Evolutionary conservation across 2,113 vertebrate genomes (phyloP), one percentile per base, ranked within the genome.

Genomic region (Onychostoma macrolepis): DNA sequence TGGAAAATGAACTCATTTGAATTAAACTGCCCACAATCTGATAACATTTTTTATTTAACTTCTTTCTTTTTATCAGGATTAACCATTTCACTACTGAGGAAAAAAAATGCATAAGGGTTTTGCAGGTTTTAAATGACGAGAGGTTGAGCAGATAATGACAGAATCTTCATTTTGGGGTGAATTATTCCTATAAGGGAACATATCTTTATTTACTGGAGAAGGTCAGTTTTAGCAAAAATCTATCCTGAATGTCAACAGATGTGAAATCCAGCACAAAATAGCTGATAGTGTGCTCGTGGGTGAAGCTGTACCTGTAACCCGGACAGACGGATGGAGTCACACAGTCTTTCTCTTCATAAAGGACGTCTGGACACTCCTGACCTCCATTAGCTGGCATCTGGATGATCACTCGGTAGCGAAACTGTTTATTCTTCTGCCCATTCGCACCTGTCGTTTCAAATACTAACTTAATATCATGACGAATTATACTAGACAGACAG

Each of bases 341-440:
- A 1, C 98, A 99, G 30, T 97, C 96, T 88, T 91, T 96, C 89
- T 99, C 97, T 89, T 99, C 98, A 76, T 96, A 96, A 53, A 99
- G 95, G 2, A 95, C 91, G 7, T 98, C 97, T 0, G 96, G 95
- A 91, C 98, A 99, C n/a, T 99, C 98, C 65, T 95, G 96, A 76
- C 98, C 98, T 12, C 97, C 96, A 0, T 98, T 98, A 89, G 96
- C 95, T 0, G 98, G 96, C 43, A 92, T 93, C 91, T 99, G 98
- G 90, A 98, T 95, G 92, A 97, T 92, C 63, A 99, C 94, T 7
- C 97, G 95, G 81, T 97, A 96, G 45, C 96, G 95, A 0, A 95
- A 95, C 88, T 98, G 98, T 89, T 97, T 98, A 88, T 78, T 95
- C 74, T 93, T 93, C 86, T 91, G 87, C 0, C 87, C 80, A 0